Percentiles rank a stretch among this genome's conserved stretches.
phyloP scores from a whole-genome alignment of 64 coral and sea anemone genomes.

The Stichodactyla helianthus region DNA sequence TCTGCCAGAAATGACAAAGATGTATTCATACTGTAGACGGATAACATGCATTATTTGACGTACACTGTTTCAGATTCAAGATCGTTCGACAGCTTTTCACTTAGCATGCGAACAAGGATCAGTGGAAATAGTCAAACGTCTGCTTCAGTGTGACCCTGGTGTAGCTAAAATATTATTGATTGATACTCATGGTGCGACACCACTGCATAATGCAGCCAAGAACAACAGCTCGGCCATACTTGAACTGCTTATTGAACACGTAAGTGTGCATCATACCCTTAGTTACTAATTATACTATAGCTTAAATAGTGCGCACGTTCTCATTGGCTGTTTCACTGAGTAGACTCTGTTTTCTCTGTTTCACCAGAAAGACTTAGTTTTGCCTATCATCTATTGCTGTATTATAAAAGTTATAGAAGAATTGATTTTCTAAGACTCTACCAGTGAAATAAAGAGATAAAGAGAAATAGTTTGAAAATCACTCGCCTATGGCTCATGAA shows the following conservation, averaged over 20 bases:
- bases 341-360: not conserved
- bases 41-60: not conserved
- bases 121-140: conserved; percentile 45
- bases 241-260: conserved; percentile 65
- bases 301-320: too few relatives aligned
- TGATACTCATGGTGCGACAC: conserved; percentile 34
- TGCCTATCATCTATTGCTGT: too few relatives aligned
- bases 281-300: not conserved
- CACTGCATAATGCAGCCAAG: conserved; percentile 59
- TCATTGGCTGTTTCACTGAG: not conserved
- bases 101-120: conserved; percentile 61
- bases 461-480: too few relatives aligned
- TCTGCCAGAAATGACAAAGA: too few relatives aligned
- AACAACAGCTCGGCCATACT: conserved; percentile 41
- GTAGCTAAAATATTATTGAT: conserved; percentile 50
- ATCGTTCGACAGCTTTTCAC: conserved; percentile 57
- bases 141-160: conserved; percentile 42
- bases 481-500: too few relatives aligned
- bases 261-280: not conserved
- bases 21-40: too few relatives aligned
- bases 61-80: conserved; percentile 20
- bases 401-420: too few relatives aligned
- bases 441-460: too few relatives aligned
- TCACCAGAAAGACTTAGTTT: too few relatives aligned
- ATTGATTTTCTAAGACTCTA: too few relatives aligned